phyloP scores from a whole-genome alignment of 2,888 invertebrate species.

The Drosophila mercatorum region DNA sequence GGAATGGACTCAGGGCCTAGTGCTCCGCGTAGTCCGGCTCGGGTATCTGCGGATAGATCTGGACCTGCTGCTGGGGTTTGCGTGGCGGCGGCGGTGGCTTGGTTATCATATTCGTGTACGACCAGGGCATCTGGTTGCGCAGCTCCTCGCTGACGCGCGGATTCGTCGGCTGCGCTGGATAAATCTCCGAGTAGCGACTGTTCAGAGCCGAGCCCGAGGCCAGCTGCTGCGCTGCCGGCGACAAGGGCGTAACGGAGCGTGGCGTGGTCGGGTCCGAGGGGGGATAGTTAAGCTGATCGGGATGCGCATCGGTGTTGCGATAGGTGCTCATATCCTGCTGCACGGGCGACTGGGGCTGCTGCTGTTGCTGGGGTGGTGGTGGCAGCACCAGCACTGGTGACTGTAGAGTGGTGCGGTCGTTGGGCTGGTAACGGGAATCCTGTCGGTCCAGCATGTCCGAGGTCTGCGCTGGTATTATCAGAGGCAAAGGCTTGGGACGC shows the following conservation, averaged over 20 bases:
- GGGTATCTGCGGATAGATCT: slow-evolving; percentile 87
- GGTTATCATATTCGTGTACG: slow-evolving; percentile 84
- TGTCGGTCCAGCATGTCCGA: slow-evolving; percentile 57
- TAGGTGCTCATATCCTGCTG: slow-evolving; percentile 66
- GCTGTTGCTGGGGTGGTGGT: slow-evolving; percentile 38
- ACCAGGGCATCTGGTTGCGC: slow-evolving; percentile 87
- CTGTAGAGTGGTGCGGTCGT: slow-evolving; percentile 62
- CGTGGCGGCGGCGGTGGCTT: slow-evolving; percentile 72
- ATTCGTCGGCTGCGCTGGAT: slow-evolving; percentile 60
- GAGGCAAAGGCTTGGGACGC: slow-evolving; percentile 61
- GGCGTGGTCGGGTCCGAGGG: slow-evolving; percentile 42
- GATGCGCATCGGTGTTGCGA: slow-evolving; percentile 80
- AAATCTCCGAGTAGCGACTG: slow-evolving; percentile 79
- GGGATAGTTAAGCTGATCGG: slow-evolving; percentile 81
- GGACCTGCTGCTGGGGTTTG: slow-evolving; percentile 84
- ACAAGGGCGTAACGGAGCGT: slow-evolving; percentile 25
- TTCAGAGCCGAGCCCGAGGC: slow-evolving; percentile 79
- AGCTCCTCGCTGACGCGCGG: slow-evolving; percentile 85
- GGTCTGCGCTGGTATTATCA: slow-evolving; percentile 58
- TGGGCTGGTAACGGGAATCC: slow-evolving; percentile 55
- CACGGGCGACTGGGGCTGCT: slow-evolving; percentile 34
- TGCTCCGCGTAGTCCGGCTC: slow-evolving; percentile 86
- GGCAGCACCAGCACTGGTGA: slow-evolving; percentile 65
- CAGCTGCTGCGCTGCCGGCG: slow-evolving; percentile 69
- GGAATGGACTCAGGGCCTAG: slow-evolving; percentile 18